Evolutionary conservation across 2,113 vertebrate species (phyloP), one percentile per base, ranked within the genome.

Genomic region (Pollachius pollachius): DNA sequence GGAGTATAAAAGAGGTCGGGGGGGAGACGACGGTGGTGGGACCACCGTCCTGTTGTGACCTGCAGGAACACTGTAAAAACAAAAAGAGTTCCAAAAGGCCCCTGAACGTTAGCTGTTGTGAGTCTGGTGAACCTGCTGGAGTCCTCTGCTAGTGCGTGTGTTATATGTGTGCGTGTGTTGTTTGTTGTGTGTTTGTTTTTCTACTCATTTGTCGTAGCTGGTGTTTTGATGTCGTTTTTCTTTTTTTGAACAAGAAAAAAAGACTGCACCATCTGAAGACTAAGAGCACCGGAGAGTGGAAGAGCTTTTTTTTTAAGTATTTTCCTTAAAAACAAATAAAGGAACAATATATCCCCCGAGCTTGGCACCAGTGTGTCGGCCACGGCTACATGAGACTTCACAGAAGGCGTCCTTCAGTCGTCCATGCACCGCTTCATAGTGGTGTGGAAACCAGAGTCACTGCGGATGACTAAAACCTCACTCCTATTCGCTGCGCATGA

Each of bases 101-200:
- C 89, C 89, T 89, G 89, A 88, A 87, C 77, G 82, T 88, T 80
- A 81, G 79, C 86, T 48, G 86, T 77, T 90, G 88, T 71, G 84
- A 87, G 85, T 81, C 76, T 74, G 75, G 79, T 73, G 66, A 89
- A 81, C 84, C 86, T 87, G 87, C 85, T 90, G 85, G 85, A 84
- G 83, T 83, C 80, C 41, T 57, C 68, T 79, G 84, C 80, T 78
- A 71, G 13, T 77, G 75, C 79, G 74, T 78, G 54, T 83, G 63
- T 21, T 8, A 17, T 81, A 62, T 72, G 1, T 61, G 57, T 70
- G 19, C 17, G 57, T 17, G 17, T 81, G 64, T 74, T 57, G 56
- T 71, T 15, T 23, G 18, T 63, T 19, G 34, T 61, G 18, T 76
- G 56, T 76, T 23, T 64, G 67, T 62, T 64, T 75, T 74, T 85